Evolutionary conservation across 1,140 invertebrate species (phyloP).

Genomic region (Drosophila mojavensis): DNA sequence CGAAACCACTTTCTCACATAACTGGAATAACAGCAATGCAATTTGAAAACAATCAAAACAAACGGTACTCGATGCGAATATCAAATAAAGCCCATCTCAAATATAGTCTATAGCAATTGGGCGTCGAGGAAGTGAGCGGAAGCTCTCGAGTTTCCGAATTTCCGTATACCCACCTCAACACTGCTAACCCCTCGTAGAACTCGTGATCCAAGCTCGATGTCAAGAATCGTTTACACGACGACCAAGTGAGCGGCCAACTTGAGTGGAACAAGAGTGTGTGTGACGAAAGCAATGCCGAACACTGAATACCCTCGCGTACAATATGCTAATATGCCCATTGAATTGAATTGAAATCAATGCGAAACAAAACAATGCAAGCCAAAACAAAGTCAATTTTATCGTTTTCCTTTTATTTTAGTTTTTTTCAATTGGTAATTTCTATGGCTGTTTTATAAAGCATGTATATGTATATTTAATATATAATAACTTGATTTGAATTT

Average conservation of each 20-base stretch:
- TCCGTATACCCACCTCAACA: conserved; percentile 24
- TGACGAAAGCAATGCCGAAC: background rate
- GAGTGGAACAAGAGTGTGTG: background rate
- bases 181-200: conserved; percentile 1
- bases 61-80: conserved; percentile 22
- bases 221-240: background rate
- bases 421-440: too few species aligned
- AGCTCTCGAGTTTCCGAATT: conserved; percentile 20
- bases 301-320: conserved; percentile 3
- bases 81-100: background rate
- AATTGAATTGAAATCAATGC: conserved; percentile 1
- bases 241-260: conserved; percentile 22
- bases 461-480: too few species aligned
- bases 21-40: conserved; percentile 42
- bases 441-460: too few species aligned
- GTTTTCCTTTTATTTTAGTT: background rate
- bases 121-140: conserved; percentile 43
- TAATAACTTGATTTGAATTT: too few species aligned
- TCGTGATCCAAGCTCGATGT: background rate
- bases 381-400: background rate
- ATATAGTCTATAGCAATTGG: background rate
- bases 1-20: conserved; percentile 29
- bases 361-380: background rate
- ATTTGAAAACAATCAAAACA: conserved; percentile 19
- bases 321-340: background rate